Conservation (phyloP, 1,140 invertebrate genomes). For the Leucophenga varia region DNA sequence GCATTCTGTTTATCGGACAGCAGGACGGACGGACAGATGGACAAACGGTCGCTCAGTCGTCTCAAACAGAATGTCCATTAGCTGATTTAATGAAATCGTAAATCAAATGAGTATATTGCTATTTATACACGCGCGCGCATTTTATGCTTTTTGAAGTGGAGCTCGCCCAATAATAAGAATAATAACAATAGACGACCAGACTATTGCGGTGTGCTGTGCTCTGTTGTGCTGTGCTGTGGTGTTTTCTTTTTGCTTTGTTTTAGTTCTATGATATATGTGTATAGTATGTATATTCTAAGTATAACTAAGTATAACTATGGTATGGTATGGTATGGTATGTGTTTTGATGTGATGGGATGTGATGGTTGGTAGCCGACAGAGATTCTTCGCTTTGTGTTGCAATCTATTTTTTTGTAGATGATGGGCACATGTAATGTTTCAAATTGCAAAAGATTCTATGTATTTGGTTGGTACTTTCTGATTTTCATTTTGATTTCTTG, state of each 20-base stretch:
- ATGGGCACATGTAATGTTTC: slow-evolving; percentile 50
- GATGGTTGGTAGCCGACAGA: no score
- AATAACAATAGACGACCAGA: no score
- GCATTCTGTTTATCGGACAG: no score
- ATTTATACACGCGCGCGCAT: slow-evolving; percentile 46
- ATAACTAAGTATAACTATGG: slow-evolving; percentile 2
- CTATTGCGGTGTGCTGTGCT: no score
- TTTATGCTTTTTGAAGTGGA: slow-evolving; percentile 54
- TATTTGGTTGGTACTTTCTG: slow-evolving; percentile 9
- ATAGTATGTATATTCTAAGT: background rate
- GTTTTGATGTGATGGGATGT: no score
- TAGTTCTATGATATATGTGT: background rate
- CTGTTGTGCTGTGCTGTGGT: no score
- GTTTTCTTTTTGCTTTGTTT: no score
- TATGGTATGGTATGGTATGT: no score
- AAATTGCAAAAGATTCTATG: slow-evolving; percentile 41
- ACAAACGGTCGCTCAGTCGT: slow-evolving; percentile 1
- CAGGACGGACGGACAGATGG: no score
- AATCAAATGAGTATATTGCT: slow-evolving; percentile 51
- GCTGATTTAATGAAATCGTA: slow-evolving; percentile 54
- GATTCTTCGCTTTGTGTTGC: no score
- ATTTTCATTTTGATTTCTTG: slow-evolving; percentile 18
- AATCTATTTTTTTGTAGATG: slow-evolving; percentile 25
- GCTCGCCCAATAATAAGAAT: no score
- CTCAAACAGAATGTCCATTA: slow-evolving; percentile 47